These are phyloP conservation scores for Andrena dorsata DNA, from an alignment of 2,888 invertebrate species.

Conservation along the genomic window DNA sequence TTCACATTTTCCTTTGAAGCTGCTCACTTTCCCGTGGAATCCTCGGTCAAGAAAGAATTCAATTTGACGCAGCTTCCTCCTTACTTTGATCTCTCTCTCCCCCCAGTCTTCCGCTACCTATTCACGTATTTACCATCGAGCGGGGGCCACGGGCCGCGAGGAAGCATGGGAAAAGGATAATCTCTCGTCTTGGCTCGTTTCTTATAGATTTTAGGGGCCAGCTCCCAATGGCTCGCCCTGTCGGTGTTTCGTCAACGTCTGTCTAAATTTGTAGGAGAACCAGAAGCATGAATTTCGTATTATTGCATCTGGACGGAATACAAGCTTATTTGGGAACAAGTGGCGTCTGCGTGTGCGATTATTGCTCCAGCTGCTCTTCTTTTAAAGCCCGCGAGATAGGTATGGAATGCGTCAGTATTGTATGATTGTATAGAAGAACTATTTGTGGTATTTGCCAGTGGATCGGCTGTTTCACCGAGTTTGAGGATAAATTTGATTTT, in stretches of 20 bases:
- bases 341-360: neutral
- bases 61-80: constrained; percentile 33
- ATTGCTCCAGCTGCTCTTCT: neutral
- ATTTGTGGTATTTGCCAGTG: too few species aligned
- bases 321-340: neutral
- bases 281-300: neutral
- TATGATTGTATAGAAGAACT: too few species aligned
- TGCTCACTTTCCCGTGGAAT: constrained; percentile 37
- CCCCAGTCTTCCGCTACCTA: constrained; percentile 1
- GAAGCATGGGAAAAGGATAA: constrained; percentile 1
- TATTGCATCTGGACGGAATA: neutral
- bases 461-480: too few species aligned
- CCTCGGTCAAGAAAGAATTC: constrained; percentile 55
- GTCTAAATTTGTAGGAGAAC: neutral
- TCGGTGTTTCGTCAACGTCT: neutral
- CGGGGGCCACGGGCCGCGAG: neutral
- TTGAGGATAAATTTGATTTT: too few species aligned
- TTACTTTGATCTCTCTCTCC: constrained; percentile 38
- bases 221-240: neutral
- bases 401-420: too few species aligned
- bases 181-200: neutral
- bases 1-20: constrained; percentile 54
- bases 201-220: neutral
- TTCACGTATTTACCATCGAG: constrained; percentile 30
- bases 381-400: neutral